Base-by-base conservation (phyloP, 2,797 vertebrate species). In the Semotilus atromaculatus region DNA sequence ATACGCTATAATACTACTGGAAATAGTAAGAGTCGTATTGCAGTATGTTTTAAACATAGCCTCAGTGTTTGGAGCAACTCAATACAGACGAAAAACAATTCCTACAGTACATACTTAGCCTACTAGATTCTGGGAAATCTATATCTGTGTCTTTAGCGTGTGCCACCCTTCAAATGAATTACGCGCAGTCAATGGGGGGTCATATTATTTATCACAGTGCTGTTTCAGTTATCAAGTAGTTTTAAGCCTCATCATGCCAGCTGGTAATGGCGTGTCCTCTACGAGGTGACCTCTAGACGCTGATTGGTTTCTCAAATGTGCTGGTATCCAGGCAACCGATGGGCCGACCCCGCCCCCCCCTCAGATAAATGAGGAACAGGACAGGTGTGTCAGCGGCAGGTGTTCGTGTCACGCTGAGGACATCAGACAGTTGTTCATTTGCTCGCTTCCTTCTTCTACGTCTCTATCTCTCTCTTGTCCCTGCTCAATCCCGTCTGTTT, bases 371-470 rank as follows among this genome's bases (percentile, higher is more conserved):
- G 36, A 70, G 48, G 62, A 67, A 40, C 55, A 43, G 60, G 53
- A 43, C 85, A 87, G 82, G 86, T 86, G 81, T 78, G 80, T 85
- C 51, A 67, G 18, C 78, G 36, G 86, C 79, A 85, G 73, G 82
- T 71, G 72, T 85, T 70, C 66, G 38, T 60, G 48, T 62, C 83
- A 66, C 74, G 55, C 82, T 75, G 85, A 80, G 81, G 68, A 58
- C 55, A 80, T 83, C 85, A 83, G 66, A 73, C 79, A 74, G 80
- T 81, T 78, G 72, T 81, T 64, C 67, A 68, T 81, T 81, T 75
- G 60, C 26, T 45, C 29, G 14, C 66, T 16, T 53, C 64, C 78
- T 55, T 29, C 45, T 48, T 68, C n/a, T 29, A 23, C 43, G 8
- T 51, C 62, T 80, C 60, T 68, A 26, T 74, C 82, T 70, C 77